Percentiles rank a stretch among this genome's conserved stretches.
phyloP scores from a whole-genome alignment of 2,888 invertebrate genomes.

The Conchocele bisecta region DNA sequence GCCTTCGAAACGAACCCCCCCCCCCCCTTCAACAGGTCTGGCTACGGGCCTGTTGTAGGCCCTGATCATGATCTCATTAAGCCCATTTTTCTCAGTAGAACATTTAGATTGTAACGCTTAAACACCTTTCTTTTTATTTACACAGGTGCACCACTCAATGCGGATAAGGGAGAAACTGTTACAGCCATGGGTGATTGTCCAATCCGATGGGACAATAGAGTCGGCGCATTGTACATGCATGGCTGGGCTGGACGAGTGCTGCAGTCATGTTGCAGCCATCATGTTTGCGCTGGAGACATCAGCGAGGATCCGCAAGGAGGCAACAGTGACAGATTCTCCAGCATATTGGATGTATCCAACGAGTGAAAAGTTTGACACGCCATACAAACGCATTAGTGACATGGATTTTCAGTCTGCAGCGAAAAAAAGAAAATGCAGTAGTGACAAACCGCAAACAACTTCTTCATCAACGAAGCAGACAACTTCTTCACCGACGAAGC shows the following conservation, averaged over 20 bases:
- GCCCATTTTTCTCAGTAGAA: no score
- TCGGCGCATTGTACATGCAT: constrained; percentile 35
- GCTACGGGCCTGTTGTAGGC: no score
- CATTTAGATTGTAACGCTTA: no score
- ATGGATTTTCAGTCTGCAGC: constrained; percentile 22
- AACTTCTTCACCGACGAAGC: constrained; percentile 13
- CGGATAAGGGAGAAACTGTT: constrained; percentile 22
- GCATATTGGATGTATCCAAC: constrained; percentile 20
- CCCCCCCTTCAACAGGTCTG: no score
- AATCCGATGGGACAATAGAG: constrained; percentile 14
- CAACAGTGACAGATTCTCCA: constrained; percentile 9
- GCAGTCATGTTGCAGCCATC: constrained; percentile 28
- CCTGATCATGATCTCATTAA: no score
- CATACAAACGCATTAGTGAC: constrained; percentile 10
- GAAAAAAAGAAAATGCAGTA: constrained; percentile 8
- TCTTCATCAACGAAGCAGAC: no score
- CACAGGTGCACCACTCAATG: constrained; percentile 22
- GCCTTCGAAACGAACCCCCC: no score
- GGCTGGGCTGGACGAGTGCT: constrained; percentile 41
- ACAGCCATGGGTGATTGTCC: constrained; percentile 9
- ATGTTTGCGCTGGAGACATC: constrained; percentile 26
- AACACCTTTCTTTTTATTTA: no score
- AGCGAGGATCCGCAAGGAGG: constrained; percentile 1
- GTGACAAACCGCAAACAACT: no score
- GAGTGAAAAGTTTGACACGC: constrained; percentile 2